phyloP scores from a whole-genome alignment of 1,140 invertebrate genomes.

The Rhyzopertha dominica region DNA sequence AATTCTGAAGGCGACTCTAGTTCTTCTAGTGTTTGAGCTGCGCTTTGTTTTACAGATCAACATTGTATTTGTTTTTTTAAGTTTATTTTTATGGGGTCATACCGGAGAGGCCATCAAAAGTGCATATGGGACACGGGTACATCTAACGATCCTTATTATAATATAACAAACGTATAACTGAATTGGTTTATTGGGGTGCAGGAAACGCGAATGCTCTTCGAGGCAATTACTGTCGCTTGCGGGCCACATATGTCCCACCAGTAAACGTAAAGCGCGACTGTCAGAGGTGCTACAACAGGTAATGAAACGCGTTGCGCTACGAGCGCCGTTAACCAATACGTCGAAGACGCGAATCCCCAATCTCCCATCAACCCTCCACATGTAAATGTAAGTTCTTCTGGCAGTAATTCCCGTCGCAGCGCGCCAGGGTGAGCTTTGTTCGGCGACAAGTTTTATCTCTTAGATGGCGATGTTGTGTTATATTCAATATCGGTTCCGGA shows the following conservation, averaged over 20 bases:
- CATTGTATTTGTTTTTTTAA: too few relatives aligned
- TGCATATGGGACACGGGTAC: too few relatives aligned
- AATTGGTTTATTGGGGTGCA: too few relatives aligned
- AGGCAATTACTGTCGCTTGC: conserved; percentile 21
- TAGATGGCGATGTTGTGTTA: conserved; percentile 29
- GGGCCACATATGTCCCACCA: conserved; percentile 15
- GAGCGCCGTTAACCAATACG: conserved; percentile 17
- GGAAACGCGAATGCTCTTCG: too few relatives aligned
- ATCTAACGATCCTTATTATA: too few relatives aligned
- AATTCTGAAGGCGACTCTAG: too few relatives aligned
- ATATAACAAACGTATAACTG: too few relatives aligned
- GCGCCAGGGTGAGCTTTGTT: conserved; percentile 25
- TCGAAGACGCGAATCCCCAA: conserved; percentile 21
- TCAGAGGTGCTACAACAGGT: conserved; percentile 15
- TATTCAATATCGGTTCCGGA: conserved; percentile 29
- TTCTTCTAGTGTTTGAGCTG: too few relatives aligned
- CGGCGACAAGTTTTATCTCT: conserved; percentile 35
- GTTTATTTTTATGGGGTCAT: too few relatives aligned
- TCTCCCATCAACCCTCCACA: conserved; percentile 18
- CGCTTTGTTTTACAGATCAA: too few relatives aligned
- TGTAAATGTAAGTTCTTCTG: conserved; percentile 21
- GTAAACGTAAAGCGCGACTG: conserved; percentile 21
- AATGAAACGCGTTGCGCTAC: conserved; percentile 23
- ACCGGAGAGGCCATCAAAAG: too few relatives aligned
- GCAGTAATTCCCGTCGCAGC: conserved; percentile 27